A percentile compares a stretch with the other conserved stretches of the same genome.
Conservation (phyloP, 2,888 invertebrate species). For the Stenolophus ochropezus region DNA sequence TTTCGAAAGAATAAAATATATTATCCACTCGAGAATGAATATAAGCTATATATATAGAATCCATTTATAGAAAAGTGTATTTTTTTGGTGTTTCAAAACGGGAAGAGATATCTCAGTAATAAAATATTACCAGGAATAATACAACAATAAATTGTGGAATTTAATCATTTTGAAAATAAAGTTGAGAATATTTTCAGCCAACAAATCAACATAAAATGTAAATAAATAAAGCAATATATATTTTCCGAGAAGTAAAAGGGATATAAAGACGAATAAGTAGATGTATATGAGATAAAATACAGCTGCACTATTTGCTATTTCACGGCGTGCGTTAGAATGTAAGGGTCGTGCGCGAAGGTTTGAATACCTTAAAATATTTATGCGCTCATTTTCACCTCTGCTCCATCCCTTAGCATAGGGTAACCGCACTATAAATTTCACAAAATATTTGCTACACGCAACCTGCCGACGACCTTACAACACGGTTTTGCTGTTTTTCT, state of each 20-base stretch:
- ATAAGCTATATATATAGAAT: too few species aligned
- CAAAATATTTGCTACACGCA: conserved; percentile 37
- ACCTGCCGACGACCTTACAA: background rate
- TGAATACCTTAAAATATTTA: conserved; percentile 41
- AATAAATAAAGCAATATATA: too few species aligned
- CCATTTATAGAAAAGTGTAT: too few species aligned
- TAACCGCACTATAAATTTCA: conserved; percentile 27
- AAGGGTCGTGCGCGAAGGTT: conserved; percentile 10
- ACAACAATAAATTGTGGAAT: too few species aligned
- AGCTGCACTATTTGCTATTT: conserved; percentile 31
- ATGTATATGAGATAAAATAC: background rate
- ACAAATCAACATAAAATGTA: background rate
- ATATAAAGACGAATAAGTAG: background rate
- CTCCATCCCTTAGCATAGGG: conserved; percentile 35
- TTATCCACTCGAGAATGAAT: too few species aligned
- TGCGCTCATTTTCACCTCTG: conserved; percentile 38
- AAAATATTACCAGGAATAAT: too few species aligned
- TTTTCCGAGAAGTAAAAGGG: background rate
- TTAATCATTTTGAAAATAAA: too few species aligned
- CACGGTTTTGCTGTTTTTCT: conserved; percentile 26
- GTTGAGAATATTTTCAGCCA: too few species aligned
- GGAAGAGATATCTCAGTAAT: too few species aligned
- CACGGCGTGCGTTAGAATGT: conserved; percentile 15
- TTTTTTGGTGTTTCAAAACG: too few species aligned
- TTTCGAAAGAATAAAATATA: too few species aligned